phyloP scores from a whole-genome alignment of 1,140 invertebrate species.

The Anoplophora glabripennis region DNA sequence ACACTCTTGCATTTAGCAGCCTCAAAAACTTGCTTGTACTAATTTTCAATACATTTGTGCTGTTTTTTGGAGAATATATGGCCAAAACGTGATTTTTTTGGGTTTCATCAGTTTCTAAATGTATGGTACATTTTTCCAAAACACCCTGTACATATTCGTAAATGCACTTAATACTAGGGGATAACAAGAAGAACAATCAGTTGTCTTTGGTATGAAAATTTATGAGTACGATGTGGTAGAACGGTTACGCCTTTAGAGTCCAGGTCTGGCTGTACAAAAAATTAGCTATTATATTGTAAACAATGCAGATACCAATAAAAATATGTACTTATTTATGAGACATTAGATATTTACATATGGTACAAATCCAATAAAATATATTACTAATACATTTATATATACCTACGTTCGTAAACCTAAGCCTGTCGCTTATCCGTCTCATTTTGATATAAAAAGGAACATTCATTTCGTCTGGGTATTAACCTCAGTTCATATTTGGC shows the following conservation, averaged over 20 bases:
- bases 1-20: too few relatives aligned
- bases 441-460: slow-evolving; percentile 45
- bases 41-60: too few relatives aligned
- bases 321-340: slow-evolving; percentile 13
- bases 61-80: too few relatives aligned
- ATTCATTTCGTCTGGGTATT: slow-evolving; percentile 37
- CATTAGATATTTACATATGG: slow-evolving; percentile 32
- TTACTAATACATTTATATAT: slow-evolving; percentile 33
- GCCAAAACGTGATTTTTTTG: too few relatives aligned
- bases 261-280: slow-evolving; percentile 4
- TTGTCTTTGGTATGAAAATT: neutral
- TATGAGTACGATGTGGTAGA: neutral
- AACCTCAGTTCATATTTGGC: slow-evolving; percentile 28
- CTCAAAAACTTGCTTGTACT: too few relatives aligned
- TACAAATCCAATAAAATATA: slow-evolving; percentile 39
- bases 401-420: neutral
- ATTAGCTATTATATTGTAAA: neutral
- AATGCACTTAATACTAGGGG: neutral
- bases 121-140: neutral
- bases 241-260: neutral
- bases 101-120: neutral
- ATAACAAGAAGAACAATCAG: neutral
- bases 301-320: slow-evolving; percentile 10
- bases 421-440: neutral
- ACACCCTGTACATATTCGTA: neutral